Conservation (phyloP, 1,140 invertebrate species). For the Drosophila tsacasi region DNA sequence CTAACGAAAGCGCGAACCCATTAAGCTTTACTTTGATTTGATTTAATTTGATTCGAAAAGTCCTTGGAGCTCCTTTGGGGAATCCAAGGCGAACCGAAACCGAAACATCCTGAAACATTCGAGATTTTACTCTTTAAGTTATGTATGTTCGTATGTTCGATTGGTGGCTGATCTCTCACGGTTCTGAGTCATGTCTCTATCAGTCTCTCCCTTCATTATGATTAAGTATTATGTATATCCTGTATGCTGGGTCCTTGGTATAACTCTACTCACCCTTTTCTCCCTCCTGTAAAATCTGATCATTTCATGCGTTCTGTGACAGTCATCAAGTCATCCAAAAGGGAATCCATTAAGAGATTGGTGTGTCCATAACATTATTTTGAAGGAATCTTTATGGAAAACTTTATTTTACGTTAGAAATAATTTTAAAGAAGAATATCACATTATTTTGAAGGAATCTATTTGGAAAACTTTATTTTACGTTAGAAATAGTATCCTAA, state of each 20-base stretch:
- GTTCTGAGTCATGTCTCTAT: constrained; percentile 24
- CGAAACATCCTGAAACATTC: constrained; percentile 21
- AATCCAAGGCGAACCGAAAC: constrained; percentile 11
- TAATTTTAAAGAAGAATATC: too few species aligned
- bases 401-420: background rate
- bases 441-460: background rate
- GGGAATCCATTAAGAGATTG: background rate
- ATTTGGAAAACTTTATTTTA: background rate
- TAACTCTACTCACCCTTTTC: constrained; percentile 21
- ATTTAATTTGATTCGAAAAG: constrained; percentile 6
- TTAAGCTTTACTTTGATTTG: constrained; percentile 12
- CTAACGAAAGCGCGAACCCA: constrained; percentile 12
- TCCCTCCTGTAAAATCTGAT: background rate
- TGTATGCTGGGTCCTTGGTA: constrained; percentile 44
- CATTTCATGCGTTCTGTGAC: constrained; percentile 27
- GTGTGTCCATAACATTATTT: too few species aligned
- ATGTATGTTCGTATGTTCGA: constrained; percentile 19
- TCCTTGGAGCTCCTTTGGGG: background rate
- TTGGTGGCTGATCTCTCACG: constrained; percentile 46
- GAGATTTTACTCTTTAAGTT: constrained; percentile 31
- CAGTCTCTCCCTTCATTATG: constrained; percentile 2
- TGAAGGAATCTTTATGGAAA: background rate
- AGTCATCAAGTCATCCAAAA: constrained; percentile 1
- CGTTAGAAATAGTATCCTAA: background rate
- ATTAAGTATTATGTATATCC: constrained; percentile 23